A percentile compares a stretch with the other conserved stretches of the same genome.
phyloP scores from a whole-genome alignment of 2,888 invertebrate genomes.

The Pelosia muscerda region DNA sequence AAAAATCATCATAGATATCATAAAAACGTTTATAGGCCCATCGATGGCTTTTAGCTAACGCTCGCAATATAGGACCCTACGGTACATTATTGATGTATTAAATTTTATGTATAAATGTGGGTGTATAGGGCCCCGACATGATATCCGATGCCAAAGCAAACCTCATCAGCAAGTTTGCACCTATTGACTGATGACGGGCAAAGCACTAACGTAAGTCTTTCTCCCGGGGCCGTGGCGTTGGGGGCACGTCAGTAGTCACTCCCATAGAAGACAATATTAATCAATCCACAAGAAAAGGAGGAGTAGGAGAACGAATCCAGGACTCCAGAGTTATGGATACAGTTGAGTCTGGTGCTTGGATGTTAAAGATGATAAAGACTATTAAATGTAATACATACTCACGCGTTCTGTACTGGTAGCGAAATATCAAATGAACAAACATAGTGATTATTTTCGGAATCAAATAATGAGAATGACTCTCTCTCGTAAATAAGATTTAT shows the following conservation, averaged over 20 bases:
- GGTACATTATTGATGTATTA: slow-evolving; percentile 20
- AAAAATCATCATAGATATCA: slow-evolving; percentile 47
- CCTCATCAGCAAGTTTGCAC: neutral
- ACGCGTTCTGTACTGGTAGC: neutral
- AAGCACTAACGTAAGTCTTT: neutral
- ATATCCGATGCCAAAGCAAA: neutral
- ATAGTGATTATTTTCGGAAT: slow-evolving; percentile 5
- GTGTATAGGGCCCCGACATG: neutral
- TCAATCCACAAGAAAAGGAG: too few species aligned
- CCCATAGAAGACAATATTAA: too few species aligned
- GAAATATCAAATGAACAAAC: neutral
- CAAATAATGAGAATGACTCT: slow-evolving; percentile 29
- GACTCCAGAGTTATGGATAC: too few species aligned
- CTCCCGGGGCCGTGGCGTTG: too few species aligned
- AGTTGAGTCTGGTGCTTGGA: too few species aligned
- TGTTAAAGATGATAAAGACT: neutral
- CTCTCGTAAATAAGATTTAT: slow-evolving; percentile 49
- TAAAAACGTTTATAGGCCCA: slow-evolving; percentile 40
- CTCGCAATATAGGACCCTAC: slow-evolving; percentile 26
- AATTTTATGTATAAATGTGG: slow-evolving; percentile 11
- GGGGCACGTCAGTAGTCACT: too few species aligned
- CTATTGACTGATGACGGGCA: neutral
- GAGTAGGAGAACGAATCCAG: too few species aligned
- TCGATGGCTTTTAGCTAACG: slow-evolving; percentile 38
- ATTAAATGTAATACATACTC: slow-evolving; percentile 1